Conservation (phyloP, 2,797 vertebrate genomes). For the Acanthurus lineatus region DNA sequence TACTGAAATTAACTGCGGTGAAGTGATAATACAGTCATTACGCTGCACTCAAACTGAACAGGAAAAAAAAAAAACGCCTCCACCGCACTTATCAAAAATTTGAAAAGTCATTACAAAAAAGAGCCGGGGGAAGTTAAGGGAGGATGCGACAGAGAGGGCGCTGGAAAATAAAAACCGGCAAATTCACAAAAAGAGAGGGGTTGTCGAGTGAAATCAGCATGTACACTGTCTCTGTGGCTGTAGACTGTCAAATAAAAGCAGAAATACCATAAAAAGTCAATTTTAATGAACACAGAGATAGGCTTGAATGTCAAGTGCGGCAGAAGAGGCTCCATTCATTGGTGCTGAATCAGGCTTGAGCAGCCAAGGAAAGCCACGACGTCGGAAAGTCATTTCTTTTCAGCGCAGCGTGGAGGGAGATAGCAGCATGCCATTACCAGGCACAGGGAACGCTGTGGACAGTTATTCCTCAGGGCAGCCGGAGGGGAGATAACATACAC, state of each 20-base stretch:
- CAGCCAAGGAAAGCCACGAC: conserved; percentile 68
- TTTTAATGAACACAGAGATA: conserved; percentile 61
- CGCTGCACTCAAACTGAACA: conserved; percentile 16
- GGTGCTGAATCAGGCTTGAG: conserved; percentile 66
- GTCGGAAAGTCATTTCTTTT: conserved; percentile 76
- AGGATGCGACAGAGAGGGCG: not conserved
- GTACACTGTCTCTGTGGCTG: not conserved
- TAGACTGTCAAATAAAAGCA: conserved; percentile 35
- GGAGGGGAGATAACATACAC: conserved; percentile 46
- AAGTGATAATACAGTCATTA: conserved; percentile 45
- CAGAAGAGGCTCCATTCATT: conserved; percentile 51
- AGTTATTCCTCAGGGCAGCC: conserved; percentile 67
- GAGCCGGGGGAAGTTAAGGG: conserved; percentile 8
- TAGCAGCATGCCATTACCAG: conserved; percentile 75
- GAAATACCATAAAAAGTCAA: conserved; percentile 19
- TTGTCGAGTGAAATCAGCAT: conserved; percentile 17
- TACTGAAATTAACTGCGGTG: conserved; percentile 51
- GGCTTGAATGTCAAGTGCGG: conserved; percentile 37
- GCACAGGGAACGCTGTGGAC: conserved; percentile 63
- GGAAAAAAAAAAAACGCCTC: not conserved
- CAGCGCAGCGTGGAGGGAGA: conserved; percentile 59
- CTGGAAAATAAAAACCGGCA: conserved; percentile 8
- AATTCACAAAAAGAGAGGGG: not conserved
- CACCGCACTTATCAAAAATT: conserved; percentile 20
- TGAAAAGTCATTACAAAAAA: conserved; percentile 38